phyloP scores from a whole-genome alignment of 2,888 invertebrate genomes.

The Ernsta delagoae region DNA sequence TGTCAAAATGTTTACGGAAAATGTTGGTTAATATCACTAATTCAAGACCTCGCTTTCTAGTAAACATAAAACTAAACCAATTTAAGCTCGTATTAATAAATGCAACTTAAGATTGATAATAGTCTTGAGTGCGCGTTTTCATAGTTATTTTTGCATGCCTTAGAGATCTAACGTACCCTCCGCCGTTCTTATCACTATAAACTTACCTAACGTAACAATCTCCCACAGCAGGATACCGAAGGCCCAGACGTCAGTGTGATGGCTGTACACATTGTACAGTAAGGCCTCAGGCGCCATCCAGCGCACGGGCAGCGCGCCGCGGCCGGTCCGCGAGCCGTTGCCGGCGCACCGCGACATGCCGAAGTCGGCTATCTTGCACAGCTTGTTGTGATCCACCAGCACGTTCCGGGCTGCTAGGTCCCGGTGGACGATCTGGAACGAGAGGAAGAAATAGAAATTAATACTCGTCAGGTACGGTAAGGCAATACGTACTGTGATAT shows the following conservation, averaged over 20 bases:
- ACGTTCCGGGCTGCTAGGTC: conserved; percentile 94
- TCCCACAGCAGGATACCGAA: conserved; percentile 95
- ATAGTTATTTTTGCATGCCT: no score
- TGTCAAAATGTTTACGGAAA: no score
- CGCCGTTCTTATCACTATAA: neutral
- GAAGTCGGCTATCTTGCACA: conserved; percentile 95
- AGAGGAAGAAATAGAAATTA: neutral
- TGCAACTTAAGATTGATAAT: no score
- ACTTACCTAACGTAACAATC: conserved; percentile 91
- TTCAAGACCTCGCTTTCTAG: no score
- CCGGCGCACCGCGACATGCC: conserved; percentile 91
- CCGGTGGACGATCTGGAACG: conserved; percentile 91
- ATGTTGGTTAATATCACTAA: no score
- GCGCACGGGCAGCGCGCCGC: conserved; percentile 88
- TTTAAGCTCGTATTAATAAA: no score
- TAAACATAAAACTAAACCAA: no score
- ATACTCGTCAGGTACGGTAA: no score
- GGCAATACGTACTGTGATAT: no score
- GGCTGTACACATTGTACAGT: conserved; percentile 91
- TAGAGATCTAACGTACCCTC: no score
- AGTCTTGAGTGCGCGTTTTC: no score
- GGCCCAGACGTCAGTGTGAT: conserved; percentile 94
- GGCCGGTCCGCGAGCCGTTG: conserved; percentile 68
- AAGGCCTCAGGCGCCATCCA: conserved; percentile 96
- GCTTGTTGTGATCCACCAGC: conserved; percentile 92